These are phyloP conservation scores for Listronotus bonariensis DNA, from an alignment of 1,140 invertebrate genomes.

Conservation along the genomic window DNA sequence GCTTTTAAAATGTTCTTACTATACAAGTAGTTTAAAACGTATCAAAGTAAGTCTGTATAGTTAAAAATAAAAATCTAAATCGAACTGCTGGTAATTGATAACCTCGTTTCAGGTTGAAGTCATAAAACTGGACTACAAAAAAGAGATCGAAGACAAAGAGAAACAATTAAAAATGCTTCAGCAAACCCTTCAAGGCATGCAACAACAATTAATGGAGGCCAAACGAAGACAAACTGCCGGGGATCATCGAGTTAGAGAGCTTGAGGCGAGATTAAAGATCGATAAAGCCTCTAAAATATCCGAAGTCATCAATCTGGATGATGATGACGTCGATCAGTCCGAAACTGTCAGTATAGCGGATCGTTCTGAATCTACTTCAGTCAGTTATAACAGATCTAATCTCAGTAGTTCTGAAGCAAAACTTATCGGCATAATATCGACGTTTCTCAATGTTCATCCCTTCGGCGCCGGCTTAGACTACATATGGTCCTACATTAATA, in stretches of 20 bases:
- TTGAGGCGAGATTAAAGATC: conserved; percentile 62
- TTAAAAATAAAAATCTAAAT: too few species aligned
- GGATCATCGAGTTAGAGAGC: conserved; percentile 63
- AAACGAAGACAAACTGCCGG: conserved; percentile 67
- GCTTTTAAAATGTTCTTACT: too few species aligned
- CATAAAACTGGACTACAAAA: conserved; percentile 68
- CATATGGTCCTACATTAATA: conserved; percentile 82
- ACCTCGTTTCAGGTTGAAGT: conserved; percentile 61
- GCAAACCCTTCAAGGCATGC: conserved; percentile 80
- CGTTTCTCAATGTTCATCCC: conserved; percentile 86
- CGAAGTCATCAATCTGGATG: conserved; percentile 50
- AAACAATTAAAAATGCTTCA: conserved; percentile 75
- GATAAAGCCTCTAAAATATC: conserved; percentile 39
- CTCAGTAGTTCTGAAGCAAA: conserved; percentile 61
- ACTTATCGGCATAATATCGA: conserved; percentile 77
- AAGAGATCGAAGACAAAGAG: conserved; percentile 71
- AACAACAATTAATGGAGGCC: conserved; percentile 72
- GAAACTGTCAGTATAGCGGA: conserved; percentile 37
- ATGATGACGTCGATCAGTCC: conserved; percentile 48
- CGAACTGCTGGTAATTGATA: too few species aligned
- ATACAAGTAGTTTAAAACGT: too few species aligned
- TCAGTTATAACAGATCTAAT: background rate
- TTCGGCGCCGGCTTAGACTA: conserved; percentile 84
- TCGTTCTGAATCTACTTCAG: conserved; percentile 20
- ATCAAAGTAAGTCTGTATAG: too few species aligned